Base-by-base conservation (phyloP, 2,797 vertebrate genomes). In the Tympanoctomys barrerae region DNA sequence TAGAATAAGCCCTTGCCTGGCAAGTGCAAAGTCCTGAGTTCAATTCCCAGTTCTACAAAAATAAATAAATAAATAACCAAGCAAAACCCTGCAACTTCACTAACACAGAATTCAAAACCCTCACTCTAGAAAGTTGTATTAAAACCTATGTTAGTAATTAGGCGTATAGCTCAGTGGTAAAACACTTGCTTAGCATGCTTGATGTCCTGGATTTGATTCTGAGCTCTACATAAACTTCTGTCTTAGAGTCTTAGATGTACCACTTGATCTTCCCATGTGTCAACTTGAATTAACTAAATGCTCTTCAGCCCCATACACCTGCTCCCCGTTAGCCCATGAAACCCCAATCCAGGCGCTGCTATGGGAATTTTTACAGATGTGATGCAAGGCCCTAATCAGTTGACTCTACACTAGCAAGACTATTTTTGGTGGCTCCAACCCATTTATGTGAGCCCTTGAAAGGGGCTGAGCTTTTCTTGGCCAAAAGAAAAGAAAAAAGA, bases 351-450 rank as follows among this genome's bases (percentile, higher is more conserved):
- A 39, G 16, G 16, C 28, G 52, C 46, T 86, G 18, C 14, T 54
- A 21, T 36, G 6, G 33, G 92, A 12, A 70, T 9, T 39, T 83
- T 79, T 82, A 71, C 16, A 79, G 39, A 94, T 85, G 46, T 89
- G n/a, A 57, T 59, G 68, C 73, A 87, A 90, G 73, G 46, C 33
- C 83, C 57, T 88, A 36, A 80, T 68, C n/a, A 49, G 54, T 11
- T 87, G 26, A 91, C 79, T 78, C 80, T 79, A 89, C 90, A 46
- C 61, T n/a, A 90, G 49, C 18, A 52, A 89, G 21, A 80, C 78
- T 31, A 87, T 46, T 61, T 11, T 90, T 3, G 0, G 28, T 70
- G 26, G n/a, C 16, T 54, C 82, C 54, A 71, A 46, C 33, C 28
- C 36, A 90, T 66, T 88, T 64, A 75, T 22, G n/a, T 19, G 22